phyloP scores from a whole-genome alignment of 2,797 vertebrate genomes.

The Danio jaintianensis region DNA sequence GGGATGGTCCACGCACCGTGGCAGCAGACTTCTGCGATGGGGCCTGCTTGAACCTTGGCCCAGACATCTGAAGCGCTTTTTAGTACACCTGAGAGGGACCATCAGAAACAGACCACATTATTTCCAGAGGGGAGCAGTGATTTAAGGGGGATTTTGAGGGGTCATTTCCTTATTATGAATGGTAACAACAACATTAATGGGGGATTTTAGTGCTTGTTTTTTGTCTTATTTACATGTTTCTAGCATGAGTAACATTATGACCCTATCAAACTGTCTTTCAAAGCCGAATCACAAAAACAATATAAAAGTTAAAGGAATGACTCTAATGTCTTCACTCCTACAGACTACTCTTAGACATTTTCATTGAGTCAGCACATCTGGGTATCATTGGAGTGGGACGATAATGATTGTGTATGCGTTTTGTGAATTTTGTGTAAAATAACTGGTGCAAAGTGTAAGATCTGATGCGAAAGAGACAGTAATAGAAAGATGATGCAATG shows the following conservation, averaged over 20 bases:
- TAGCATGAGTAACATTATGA: background rate
- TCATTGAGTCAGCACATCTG: background rate
- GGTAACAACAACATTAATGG: background rate
- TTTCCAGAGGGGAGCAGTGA: constrained; percentile 31
- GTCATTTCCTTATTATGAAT: background rate
- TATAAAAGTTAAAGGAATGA: background rate
- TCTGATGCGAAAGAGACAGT: background rate
- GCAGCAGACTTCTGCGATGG: constrained; percentile 74
- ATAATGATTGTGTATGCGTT: background rate
- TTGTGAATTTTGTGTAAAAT: background rate
- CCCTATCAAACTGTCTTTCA: background rate
- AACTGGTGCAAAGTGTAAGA: background rate
- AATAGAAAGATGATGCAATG: background rate
- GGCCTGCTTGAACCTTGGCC: constrained; percentile 68
- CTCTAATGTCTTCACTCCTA: background rate
- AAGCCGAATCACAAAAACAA: constrained; percentile 2
- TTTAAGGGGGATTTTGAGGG: background rate
- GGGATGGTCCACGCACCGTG: constrained; percentile 76
- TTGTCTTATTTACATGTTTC: background rate
- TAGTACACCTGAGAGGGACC: constrained; percentile 73
- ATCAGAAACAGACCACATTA: constrained; percentile 62
- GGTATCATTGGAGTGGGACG: background rate
- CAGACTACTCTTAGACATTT: background rate
- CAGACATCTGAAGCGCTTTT: constrained; percentile 78
- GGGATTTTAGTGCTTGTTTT: background rate